phyloP scores from a whole-genome alignment of 2,888 invertebrate genomes.

The Limenitis camilla region DNA sequence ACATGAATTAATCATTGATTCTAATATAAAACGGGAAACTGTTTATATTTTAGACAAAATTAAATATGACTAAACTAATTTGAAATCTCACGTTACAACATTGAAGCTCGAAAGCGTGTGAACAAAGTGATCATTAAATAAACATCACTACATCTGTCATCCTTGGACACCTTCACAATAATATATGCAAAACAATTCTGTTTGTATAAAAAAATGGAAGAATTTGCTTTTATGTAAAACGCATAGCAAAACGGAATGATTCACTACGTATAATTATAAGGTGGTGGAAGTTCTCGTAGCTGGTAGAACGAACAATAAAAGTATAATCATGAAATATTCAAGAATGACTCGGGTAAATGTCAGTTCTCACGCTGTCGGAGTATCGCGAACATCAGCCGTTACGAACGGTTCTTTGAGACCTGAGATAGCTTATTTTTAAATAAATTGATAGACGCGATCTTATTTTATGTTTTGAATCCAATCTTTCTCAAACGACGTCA shows the following conservation, averaged over 20 bases:
- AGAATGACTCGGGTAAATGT: constrained; percentile 31
- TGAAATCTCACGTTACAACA: constrained; percentile 5
- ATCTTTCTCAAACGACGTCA: no score
- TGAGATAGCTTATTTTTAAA: constrained; percentile 16
- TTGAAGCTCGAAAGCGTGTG: constrained; percentile 12
- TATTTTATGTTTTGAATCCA: no score
- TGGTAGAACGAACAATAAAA: constrained; percentile 26
- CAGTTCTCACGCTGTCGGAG: constrained; percentile 36
- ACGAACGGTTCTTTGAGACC: constrained; percentile 22
- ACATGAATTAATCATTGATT: background rate
- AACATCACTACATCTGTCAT: constrained; percentile 7
- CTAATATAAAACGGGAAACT: background rate
- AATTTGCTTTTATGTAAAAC: background rate
- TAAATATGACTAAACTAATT: constrained; percentile 4
- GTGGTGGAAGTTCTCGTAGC: background rate
- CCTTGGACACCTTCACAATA: constrained; percentile 1
- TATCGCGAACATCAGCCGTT: constrained; percentile 25
- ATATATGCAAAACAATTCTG: constrained; percentile 8
- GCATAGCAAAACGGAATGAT: background rate
- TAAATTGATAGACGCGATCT: constrained; percentile 4
- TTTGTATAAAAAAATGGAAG: background rate
- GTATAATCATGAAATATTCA: constrained; percentile 41
- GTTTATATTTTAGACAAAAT: background rate
- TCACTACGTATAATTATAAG: background rate
- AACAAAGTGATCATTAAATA: constrained; percentile 6